Base-by-base conservation (phyloP, 2,113 vertebrate species). In the Mus pahari region DNA sequence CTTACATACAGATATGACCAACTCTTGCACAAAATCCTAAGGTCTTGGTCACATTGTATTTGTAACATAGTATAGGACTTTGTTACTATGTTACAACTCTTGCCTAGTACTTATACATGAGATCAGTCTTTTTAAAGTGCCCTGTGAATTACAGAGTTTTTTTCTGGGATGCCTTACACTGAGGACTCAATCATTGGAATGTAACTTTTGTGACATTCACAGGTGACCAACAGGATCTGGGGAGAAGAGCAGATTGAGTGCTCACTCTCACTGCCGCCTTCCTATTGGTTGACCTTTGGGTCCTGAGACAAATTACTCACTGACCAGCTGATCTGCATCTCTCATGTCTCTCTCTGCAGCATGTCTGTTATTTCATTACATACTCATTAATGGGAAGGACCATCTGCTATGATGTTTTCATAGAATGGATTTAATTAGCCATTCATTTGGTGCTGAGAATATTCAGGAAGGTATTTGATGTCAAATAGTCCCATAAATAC, bases 291-390 rank as follows among this genome's bases (percentile, higher is more conserved):
- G 95, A 94, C 91, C 94, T 95, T 75, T 82, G 68, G 45, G 53
- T 95, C 91, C 89, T 86, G 83, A 96, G 91, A 95, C 94, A 97
- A 97, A 96, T 96, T 82, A 86, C 81, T 93, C 50, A 74, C 55
- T 62, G 78, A 58, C 81, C 74, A 96, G 87, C 89, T 90, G 90
- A 92, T 87, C 94, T 81, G 91, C 58, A 94, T 92, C 82, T 88
- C 92, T 96, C 90, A 81, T 96, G 84, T 82, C 88, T 96, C 96
- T 86, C 81, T 94, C 55, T 96, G 94, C 75, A 89, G 88, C 92
- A 91, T 97, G 92, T 95, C 96, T 95, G 86, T 96, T 97, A 94
- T 97, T 96, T 97, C 94, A 94, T 97, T 96, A 94, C 19, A 36
- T 90, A 60, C 62, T 95, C 83, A 77, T 96, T 97, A 97, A 90